These are phyloP conservation scores for Lanistes nyassanus DNA, from an alignment of 1,140 invertebrate species.

Conservation along the genomic window DNA sequence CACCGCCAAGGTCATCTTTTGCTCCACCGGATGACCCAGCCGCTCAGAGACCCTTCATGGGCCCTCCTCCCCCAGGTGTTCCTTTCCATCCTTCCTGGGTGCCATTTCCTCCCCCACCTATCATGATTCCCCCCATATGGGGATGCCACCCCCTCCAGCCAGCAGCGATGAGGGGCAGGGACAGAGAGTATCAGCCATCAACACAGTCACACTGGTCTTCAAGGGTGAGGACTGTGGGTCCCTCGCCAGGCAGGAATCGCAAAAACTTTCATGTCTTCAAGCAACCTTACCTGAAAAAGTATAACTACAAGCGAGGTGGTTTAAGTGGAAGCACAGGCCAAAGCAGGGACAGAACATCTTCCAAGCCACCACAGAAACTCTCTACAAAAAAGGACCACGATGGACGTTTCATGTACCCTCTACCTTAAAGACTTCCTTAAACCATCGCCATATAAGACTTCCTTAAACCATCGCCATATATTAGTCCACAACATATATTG, in stretches of 20 bases:
- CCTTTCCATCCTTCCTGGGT: background rate
- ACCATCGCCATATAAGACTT: no score
- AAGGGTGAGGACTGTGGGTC: background rate
- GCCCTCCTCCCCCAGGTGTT: background rate
- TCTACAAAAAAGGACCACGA: slow-evolving; percentile 19
- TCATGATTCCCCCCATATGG: slow-evolving; percentile 12
- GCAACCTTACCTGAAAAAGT: slow-evolving; percentile 12
- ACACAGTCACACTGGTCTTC: slow-evolving; percentile 1
- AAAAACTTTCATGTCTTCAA: slow-evolving; percentile 8
- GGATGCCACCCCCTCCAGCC: slow-evolving; percentile 7
- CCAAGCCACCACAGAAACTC: slow-evolving; percentile 17
- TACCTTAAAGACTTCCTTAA: slow-evolving; percentile 1
- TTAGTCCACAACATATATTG: no score
- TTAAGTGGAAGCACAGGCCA: background rate
- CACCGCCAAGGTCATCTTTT: slow-evolving; percentile 19
- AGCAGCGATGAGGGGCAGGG: background rate
- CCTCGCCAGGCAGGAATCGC: background rate
- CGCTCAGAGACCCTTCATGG: slow-evolving; percentile 2
- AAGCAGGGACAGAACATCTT: background rate
- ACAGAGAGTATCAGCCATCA: background rate
- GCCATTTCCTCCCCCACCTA: background rate
- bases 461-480: no score
- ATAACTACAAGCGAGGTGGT: background rate
- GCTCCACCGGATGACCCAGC: slow-evolving; percentile 21
- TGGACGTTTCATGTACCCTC: slow-evolving; percentile 19